phyloP scores from a whole-genome alignment of 2,888 invertebrate species.

The Andrena bicolor region DNA sequence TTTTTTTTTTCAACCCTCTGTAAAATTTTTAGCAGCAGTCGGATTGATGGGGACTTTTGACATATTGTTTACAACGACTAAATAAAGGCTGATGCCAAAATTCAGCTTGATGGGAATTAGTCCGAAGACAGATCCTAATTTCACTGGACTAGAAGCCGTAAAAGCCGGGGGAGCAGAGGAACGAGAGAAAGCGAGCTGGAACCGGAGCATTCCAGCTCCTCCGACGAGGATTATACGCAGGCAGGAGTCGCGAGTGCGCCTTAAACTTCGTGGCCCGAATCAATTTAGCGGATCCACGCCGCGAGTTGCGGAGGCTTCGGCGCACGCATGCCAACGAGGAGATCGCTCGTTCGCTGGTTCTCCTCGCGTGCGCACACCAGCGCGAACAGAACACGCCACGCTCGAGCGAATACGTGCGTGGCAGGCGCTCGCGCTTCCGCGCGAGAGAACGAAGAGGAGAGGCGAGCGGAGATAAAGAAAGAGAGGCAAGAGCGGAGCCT shows the following conservation, averaged over 20 bases:
- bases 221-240: too few relatives aligned
- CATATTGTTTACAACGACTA: too few relatives aligned
- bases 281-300: conserved; percentile 78
- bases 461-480: background rate
- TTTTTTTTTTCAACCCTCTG: too few relatives aligned
- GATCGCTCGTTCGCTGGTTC: conserved; percentile 8
- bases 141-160: conserved; percentile 3
- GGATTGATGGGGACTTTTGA: too few relatives aligned
- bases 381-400: conserved; percentile 3
- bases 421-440: conserved; percentile 20
- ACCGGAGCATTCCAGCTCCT: background rate
- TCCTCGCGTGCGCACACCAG: conserved; percentile 28
- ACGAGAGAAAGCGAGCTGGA: conserved; percentile 7
- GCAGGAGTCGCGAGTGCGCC: conserved; percentile 72
- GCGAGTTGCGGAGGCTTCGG: conserved; percentile 43
- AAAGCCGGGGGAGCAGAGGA: background rate
- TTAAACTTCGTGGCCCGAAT: conserved; percentile 76
- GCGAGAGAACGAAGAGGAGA: conserved; percentile 9
- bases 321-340: conserved; percentile 43
- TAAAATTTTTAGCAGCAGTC: too few relatives aligned
- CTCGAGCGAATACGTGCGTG: conserved; percentile 8
- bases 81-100: too few relatives aligned
- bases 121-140: too few relatives aligned
- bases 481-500: conserved; percentile 36
- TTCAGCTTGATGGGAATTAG: too few relatives aligned